Base-by-base conservation (phyloP, 2,113 vertebrate genomes). In the Prunella fulvescens region DNA sequence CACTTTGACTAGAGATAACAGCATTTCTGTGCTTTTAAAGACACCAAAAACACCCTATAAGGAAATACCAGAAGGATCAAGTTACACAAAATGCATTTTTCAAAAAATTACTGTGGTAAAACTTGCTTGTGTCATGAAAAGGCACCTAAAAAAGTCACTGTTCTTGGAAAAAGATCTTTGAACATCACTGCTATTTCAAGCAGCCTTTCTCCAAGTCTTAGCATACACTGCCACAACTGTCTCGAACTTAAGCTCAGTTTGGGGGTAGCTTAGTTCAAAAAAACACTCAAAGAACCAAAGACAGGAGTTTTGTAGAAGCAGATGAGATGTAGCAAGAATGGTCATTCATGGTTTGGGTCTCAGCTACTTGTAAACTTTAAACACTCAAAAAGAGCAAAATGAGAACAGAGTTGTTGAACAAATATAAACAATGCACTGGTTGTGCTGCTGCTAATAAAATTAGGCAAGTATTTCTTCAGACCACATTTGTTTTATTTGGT, bases 191-290 rank as follows among this genome's bases (percentile, higher is more conserved):
- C 66, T 76, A 37, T 24, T 89, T 89, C 62, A 58, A 61, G 44
- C 23, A 37, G 26, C 19, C 33, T 60, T 77, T 78, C 47, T 72
- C 31, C 35, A 86, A 29, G 39, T 29, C 88, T 45, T 62, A 39
- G 37, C 58, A 60, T 0, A 47, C 39, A 26, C 45, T 83, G 35
- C 56, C 40, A 51, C 56, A 71, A 31, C 37, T 67, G 19, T 3
- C 40, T 81, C 0, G 0, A 62, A 29, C 47, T 40, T n/a, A 81
- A 57, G 29, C 16, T 80, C 56, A 14, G 2, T 45, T 31, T 54
- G n/a, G 39, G n/a, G 14, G 26, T 51, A 40, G 4, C 14, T 54
- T 26, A 35, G 16, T 40, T 74, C 53, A 87, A 66, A 42, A 62
- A 65, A 74, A 44, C 42, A 44, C 20, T 45, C n/a, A 33, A 50